A percentile compares a stretch with the other conserved stretches of the same genome.
Conservation (phyloP, 2,797 vertebrate genomes). For the Melanotaenia nigrans region DNA sequence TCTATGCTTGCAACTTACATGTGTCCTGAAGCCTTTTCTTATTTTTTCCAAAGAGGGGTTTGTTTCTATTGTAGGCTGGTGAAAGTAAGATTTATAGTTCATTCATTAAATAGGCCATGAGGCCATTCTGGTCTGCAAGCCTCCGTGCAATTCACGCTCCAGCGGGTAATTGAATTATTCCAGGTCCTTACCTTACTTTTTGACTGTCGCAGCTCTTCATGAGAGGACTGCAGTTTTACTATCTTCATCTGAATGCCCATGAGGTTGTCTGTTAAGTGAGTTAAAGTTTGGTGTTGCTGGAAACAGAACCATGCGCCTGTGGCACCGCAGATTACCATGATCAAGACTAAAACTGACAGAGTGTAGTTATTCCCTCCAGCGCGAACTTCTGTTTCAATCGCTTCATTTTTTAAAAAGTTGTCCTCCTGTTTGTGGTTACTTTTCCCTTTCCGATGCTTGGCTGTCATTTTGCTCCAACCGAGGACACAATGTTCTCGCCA, state of each 20-base stretch:
- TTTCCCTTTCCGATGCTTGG: constrained; percentile 81
- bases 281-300: constrained; percentile 81
- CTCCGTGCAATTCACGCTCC: neutral
- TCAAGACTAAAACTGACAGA: constrained; percentile 60
- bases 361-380: constrained; percentile 40
- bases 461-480: constrained; percentile 68
- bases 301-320: constrained; percentile 73
- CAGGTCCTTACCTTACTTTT: constrained; percentile 72
- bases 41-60: neutral
- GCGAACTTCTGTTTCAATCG: constrained; percentile 60
- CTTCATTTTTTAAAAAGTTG: constrained; percentile 72
- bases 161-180: neutral
- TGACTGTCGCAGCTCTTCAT: constrained; percentile 74
- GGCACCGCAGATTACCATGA: constrained; percentile 64
- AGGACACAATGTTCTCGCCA: constrained; percentile 70
- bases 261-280: constrained; percentile 74
- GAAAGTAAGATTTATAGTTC: neutral
- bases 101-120: neutral
- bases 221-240: constrained; percentile 74
- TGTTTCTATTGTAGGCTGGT: neutral
- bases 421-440: constrained; percentile 78
- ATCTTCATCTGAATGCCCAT: constrained; percentile 79
- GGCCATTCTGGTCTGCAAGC: constrained; percentile 2
- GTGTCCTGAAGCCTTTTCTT: constrained; percentile 29
- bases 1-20: constrained; percentile 43